Percentiles rank a stretch among this genome's conserved stretches.
Conservation (phyloP, 2,888 invertebrate species). For the Phania funesta region DNA sequence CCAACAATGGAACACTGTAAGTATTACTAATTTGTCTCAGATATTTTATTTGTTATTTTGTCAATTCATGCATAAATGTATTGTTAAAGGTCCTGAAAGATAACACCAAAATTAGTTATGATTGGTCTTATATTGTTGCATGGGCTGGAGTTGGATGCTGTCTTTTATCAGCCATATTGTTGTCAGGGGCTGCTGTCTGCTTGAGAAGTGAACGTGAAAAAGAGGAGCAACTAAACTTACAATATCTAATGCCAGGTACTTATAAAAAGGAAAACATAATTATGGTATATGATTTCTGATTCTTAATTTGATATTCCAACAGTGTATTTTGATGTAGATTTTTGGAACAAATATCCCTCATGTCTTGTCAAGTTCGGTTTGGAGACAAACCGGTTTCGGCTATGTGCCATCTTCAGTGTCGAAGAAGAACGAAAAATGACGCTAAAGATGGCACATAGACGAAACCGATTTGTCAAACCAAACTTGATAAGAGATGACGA, state of each 20-base stretch:
- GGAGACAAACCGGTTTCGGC: no score
- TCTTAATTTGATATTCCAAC: no score
- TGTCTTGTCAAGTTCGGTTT: no score
- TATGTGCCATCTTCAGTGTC: no score
- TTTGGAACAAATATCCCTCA: no score
- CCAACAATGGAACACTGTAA: slow-evolving; percentile 94
- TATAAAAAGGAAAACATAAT: not conserved
- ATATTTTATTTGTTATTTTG: not conserved
- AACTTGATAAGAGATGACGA: no score
- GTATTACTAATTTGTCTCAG: slow-evolving; percentile 10
- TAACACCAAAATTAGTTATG: slow-evolving; percentile 92
- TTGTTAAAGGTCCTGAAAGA: slow-evolving; percentile 88
- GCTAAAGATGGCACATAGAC: no score
- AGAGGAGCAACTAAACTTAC: slow-evolving; percentile 98
- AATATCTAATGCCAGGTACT: slow-evolving; percentile 96
- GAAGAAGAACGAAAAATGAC: no score
- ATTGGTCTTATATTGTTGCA: slow-evolving; percentile 98
- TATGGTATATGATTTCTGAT: no score
- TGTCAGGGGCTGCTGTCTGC: slow-evolving; percentile 96
- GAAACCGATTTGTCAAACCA: no score
- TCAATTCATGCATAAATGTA: not conserved
- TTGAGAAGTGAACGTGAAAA: slow-evolving; percentile 95
- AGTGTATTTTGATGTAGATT: no score
- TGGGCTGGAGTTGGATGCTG: slow-evolving; percentile 98
- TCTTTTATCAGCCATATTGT: slow-evolving; percentile 93